phyloP scores from a whole-genome alignment of 2,113 vertebrate species.

The Mesitornis unicolor region DNA sequence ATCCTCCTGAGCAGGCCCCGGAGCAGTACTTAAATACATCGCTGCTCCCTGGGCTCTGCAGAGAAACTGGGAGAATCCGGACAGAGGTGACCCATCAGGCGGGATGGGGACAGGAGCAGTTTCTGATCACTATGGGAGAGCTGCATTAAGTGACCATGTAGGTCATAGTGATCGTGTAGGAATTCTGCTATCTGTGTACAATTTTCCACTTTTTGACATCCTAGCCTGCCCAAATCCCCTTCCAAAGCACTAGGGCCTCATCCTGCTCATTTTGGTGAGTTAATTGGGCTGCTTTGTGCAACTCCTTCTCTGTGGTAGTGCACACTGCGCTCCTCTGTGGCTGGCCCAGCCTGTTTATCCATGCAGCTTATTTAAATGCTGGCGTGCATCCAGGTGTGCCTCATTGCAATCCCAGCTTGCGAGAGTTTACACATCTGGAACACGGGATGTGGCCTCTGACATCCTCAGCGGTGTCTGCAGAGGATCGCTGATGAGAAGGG shows the following conservation, averaged over 20 bases:
- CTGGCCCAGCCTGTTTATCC: conserved; percentile 1
- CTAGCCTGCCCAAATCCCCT: neutral
- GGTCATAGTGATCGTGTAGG: neutral
- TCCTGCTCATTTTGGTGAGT: neutral
- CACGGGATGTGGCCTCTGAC: conserved; percentile 55
- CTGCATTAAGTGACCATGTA: neutral
- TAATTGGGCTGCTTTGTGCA: conserved; percentile 10
- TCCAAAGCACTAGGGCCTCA: neutral
- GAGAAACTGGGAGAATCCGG: neutral
- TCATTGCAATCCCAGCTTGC: conserved; percentile 4
- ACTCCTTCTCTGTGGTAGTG: neutral
- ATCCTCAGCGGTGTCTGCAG: neutral
- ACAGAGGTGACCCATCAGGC: neutral
- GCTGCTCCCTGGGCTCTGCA: neutral
- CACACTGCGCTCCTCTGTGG: neutral
- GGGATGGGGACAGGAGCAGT: neutral
- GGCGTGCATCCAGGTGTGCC: conserved; percentile 18
- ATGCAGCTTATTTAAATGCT: conserved; percentile 24
- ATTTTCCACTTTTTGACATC: neutral
- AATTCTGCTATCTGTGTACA: neutral
- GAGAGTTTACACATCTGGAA: conserved; percentile 55
- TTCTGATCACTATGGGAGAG: neutral
- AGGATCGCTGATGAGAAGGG: neutral
- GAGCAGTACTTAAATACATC: neutral
- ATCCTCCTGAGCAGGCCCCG: neutral